These are phyloP conservation scores for Cyclura pinguis DNA, from an alignment of 2,797 vertebrate genomes.

Conservation along the genomic window DNA sequence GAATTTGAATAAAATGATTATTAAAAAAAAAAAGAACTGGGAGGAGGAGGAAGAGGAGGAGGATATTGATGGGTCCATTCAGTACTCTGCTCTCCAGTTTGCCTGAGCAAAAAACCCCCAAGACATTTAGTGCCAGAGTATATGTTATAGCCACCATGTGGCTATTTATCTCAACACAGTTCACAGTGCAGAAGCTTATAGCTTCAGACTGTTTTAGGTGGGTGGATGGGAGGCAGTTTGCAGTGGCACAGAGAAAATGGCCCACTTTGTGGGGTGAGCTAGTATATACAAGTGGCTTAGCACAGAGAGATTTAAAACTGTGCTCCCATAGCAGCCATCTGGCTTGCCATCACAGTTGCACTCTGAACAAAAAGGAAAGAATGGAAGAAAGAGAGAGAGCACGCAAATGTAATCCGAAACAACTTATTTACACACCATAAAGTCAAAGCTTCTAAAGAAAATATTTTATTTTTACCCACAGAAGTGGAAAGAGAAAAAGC, in stretches of 20 bases:
- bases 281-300: background rate
- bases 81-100: background rate
- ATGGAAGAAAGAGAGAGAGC: constrained; percentile 2
- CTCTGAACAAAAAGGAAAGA: constrained; percentile 28
- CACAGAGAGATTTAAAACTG: background rate
- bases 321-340: no score
- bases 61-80: background rate
- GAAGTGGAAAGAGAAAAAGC: constrained; percentile 48
- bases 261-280: background rate
- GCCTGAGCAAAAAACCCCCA: background rate
- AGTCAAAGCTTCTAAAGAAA: constrained; percentile 22
- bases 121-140: background rate
- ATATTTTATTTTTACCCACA: constrained; percentile 37
- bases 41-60: no score
- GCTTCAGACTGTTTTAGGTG: background rate
- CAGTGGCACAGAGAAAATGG: background rate
- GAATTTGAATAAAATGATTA: no score
- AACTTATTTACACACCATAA: constrained; percentile 50
- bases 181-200: background rate
- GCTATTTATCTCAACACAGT: background rate
- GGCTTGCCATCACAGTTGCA: background rate
- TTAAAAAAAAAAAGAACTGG: no score
- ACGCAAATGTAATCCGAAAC: constrained; percentile 39
- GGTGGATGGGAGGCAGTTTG: background rate
- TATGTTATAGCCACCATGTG: background rate